Evolutionary conservation across 1,140 invertebrate genomes (phyloP).

Genomic region (Drosophila nigromelanica): DNA sequence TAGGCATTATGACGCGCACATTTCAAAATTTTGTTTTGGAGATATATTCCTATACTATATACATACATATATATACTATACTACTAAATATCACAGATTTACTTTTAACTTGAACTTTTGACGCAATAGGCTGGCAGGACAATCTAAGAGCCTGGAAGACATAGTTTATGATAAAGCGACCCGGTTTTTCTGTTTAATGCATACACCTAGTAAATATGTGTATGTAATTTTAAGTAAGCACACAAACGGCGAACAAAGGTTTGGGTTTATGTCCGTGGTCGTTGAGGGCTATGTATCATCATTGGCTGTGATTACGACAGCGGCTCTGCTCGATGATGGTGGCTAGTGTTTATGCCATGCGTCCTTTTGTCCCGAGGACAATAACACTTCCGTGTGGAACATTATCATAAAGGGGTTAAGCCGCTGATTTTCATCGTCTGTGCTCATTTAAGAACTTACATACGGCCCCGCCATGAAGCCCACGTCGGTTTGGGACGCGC

Average conservation of each 20-base stretch:
- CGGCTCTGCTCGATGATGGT: constrained; percentile 53
- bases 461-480: constrained; percentile 21
- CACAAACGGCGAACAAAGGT: constrained; percentile 19
- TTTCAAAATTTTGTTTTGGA: too few relatives aligned
- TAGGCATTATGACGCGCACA: too few relatives aligned
- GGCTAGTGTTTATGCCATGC: constrained; percentile 69
- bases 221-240: constrained; percentile 46
- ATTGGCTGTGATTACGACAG: constrained; percentile 50
- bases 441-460: constrained; percentile 78
- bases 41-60: too few relatives aligned
- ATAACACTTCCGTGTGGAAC: constrained; percentile 80
- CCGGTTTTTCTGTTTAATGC: not conserved
- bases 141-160: not conserved
- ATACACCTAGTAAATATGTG: constrained; percentile 10
- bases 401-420: constrained; percentile 84
- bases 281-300: constrained; percentile 59
- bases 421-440: constrained; percentile 81
- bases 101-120: not conserved
- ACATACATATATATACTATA: too few relatives aligned
- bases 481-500: constrained; percentile 39
- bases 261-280: constrained; percentile 30
- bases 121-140: too few relatives aligned
- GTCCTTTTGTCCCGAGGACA: constrained; percentile 81
- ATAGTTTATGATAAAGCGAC: not conserved
- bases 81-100: not conserved